These are phyloP conservation scores for Phrynosoma blainvillii DNA, from an alignment of 2,113 vertebrate genomes.

Conservation along the genomic window DNA sequence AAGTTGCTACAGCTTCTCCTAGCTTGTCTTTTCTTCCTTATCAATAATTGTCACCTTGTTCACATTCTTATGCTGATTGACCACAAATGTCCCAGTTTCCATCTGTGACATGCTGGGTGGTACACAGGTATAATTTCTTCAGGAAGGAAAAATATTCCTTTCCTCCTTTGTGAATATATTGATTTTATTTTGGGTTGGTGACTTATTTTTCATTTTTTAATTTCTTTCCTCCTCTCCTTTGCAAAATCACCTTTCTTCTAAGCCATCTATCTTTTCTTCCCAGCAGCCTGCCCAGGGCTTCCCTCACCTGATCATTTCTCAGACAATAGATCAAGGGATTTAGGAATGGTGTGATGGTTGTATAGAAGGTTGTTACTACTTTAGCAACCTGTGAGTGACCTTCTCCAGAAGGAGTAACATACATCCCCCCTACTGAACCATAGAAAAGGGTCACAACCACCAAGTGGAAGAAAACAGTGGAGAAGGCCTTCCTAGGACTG, in stretches of 20 bases:
- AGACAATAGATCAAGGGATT: slow-evolving; percentile 44
- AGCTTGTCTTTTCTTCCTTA: too few species aligned
- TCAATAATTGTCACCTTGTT: too few species aligned
- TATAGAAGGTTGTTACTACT: neutral
- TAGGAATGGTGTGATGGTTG: neutral
- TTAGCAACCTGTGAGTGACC: neutral
- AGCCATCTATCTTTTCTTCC: slow-evolving; percentile 31
- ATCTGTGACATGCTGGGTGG: too few species aligned
- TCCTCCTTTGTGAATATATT: too few species aligned
- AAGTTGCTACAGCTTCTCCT: too few species aligned
- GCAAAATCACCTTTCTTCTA: neutral
- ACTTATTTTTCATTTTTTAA: too few species aligned
- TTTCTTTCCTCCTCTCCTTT: neutral
- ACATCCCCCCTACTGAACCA: slow-evolving; percentile 53
- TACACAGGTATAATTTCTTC: too few species aligned
- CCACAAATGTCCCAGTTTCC: too few species aligned
- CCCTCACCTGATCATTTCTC: neutral
- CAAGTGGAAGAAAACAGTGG: slow-evolving; percentile 58
- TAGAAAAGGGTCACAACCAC: slow-evolving; percentile 57
- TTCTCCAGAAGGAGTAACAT: slow-evolving; percentile 44
- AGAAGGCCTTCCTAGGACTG: slow-evolving; percentile 49
- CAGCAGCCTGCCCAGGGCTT: slow-evolving; percentile 52
- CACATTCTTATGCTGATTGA: too few species aligned
- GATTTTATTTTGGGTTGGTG: too few species aligned
- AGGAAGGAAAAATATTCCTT: too few species aligned